Evolutionary conservation across 2,888 invertebrate species (phyloP), one percentile per base, ranked within the genome.

Genomic region (Hypsopygia costalis): DNA sequence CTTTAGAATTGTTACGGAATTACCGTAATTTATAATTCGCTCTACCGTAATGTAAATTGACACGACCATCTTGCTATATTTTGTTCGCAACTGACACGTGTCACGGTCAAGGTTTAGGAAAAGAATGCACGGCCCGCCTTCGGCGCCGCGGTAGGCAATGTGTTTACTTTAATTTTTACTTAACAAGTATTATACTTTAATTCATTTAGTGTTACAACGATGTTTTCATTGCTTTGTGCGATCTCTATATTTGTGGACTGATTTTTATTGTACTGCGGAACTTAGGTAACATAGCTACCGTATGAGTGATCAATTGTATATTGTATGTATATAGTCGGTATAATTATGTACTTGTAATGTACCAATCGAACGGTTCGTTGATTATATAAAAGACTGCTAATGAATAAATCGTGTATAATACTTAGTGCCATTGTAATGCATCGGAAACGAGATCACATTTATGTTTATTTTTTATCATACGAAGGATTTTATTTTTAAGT

Each of bases 211-310:
- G n/a, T n/a, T n/a, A n/a, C n/a, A n/a, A n/a, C n/a, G n/a, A n/a
- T 60, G 66, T 62, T 52, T 64, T 69, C 58, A 54, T 47, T 58
- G 57, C 57, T 60, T 60, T 60, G 60, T 55, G 65, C 72, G 77
- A 73, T 76, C 74, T 68, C 66, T 68, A 63, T 54, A 52, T 51
- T 63, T 69, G 72, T 69, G 35, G 81, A 83, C 82, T 83, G 82
- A 83, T 76, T 77, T 76, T 69, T 69, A 16, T 53, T 44, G 50
- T 49, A 44, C 25, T 25, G 31, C 11, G 6, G 21, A 37, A 32
- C 12, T 25, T 22, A 11, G 36, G 12, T 37, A 33, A 10, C 21
- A 39, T 40, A 34, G 21, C 20, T 28, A 21, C 16, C 29, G 16
- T 20, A 20, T 11, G 21, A 36, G 16, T 16, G 16, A 16, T 2